Evolutionary conservation across 2,797 vertebrate species (phyloP), one percentile per base, ranked within the genome.

Genomic region (Girardinus metallicus): DNA sequence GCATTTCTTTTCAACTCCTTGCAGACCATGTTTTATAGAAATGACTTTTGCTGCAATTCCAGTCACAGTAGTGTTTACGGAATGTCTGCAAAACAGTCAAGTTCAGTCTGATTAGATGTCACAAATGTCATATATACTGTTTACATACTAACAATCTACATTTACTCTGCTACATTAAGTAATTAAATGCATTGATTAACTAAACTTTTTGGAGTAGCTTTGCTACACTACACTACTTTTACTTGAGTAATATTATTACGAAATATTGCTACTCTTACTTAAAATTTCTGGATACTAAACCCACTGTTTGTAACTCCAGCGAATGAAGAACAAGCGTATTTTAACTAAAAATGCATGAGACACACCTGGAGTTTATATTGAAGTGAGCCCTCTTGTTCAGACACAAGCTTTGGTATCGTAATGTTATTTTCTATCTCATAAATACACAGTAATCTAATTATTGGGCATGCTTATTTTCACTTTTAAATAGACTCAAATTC

Each of bases 371-470:
- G 51, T 53, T 23, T 53, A 55, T 55, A 3, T 55, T 55, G 21
- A 55, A n/a, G 26, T 55, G 26, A 55, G 53, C 9, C 10, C 26
- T 55, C 51, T 55, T 55, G 26, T 26, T 55, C 1, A 55, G 12
- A 10, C 9, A n/a, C 26, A 4, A n/a, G 10, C 23, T 55, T 55
- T 4, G 23, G 10, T 34, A 34, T 23, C 7, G 2, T 51, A 51
- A 23, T 2, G 0, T 53, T 53, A 51, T 23, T 51, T 51, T 51
- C 21, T 23, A 53, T 1, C 49, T 53, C 39, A 78, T 93, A 85
- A 93, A 93, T 46, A 76, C 36, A 55, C 41, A 79, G 60, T 53
- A 72, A 62, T 43, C 26, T 6, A 41, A 8, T 73, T 78, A 70
- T 60, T 75, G 1, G 41, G 75, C 51, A 47, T 53, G n/a, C 55